Base-by-base conservation (phyloP, 2,113 vertebrate genomes). In the Calyptomena viridis region DNA sequence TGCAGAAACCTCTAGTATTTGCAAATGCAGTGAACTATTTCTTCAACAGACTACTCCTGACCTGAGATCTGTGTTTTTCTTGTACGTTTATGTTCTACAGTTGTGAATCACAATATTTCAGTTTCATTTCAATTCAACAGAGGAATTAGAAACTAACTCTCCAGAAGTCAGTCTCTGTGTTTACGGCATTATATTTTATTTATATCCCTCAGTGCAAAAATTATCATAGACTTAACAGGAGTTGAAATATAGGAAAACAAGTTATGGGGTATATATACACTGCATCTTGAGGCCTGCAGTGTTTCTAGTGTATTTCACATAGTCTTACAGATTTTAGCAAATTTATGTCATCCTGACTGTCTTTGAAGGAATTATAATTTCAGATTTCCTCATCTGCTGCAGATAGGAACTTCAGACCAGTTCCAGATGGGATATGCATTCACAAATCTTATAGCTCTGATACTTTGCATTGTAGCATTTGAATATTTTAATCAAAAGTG, bases 341-440 rank as follows among this genome's bases (percentile, higher is more conserved):
- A 89, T 87, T 81, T 93, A 31, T 84, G 31, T 90, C 42, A 39
- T 75, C 52, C 42, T 82, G 60, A 63, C 5, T 1, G 42, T 81
- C 74, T 93, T 93, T 55, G 52, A 87, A 90, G 46, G 66, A 93
- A 90, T 94, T 90, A 90, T 50, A 95, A 91, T 87, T 90, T 94
- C 62, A 87, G 82, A 92, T 95, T 90, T 84, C 55, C 69, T 91
- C 74, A 42, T 92, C 39, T 55, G 8, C n/a, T 78, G 47, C 66
- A 87, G 50, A 58, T 75, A 84, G 60, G 56, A 90, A 63, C 56
- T 2, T 9, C 69, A 85, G 69, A 91, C 60, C 60, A 90, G 5
- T 63, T 44, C 42, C 66, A 90, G 56, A 78, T 90, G 78, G 94
- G 74, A 2, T 47, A 59, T 30, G 30, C 67, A 71, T 75, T 67